These are phyloP conservation scores for Saiga tatarica DNA, from an alignment of 2,113 vertebrate genomes.

Conservation along the genomic window DNA sequence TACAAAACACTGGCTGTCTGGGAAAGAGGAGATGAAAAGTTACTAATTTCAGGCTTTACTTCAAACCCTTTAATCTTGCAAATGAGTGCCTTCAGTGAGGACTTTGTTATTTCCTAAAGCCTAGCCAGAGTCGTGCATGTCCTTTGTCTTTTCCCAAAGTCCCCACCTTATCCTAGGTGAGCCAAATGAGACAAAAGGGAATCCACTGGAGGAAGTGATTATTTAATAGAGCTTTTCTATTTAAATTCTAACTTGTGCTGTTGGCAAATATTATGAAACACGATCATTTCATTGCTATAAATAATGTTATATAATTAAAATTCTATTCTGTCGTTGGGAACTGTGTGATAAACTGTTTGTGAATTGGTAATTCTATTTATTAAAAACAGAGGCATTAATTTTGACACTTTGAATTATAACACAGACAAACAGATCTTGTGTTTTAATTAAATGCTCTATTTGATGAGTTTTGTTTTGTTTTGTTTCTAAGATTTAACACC, in stretches of 20 bases:
- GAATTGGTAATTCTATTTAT: conserved; percentile 84
- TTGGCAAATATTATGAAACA: conserved; percentile 53
- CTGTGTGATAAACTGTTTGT: conserved; percentile 83
- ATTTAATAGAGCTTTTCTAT: conserved; percentile 64
- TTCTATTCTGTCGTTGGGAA: conserved; percentile 71
- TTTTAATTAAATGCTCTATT: conserved; percentile 84
- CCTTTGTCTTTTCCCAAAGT: conserved; percentile 60
- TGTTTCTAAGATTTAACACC: conserved; percentile 75
- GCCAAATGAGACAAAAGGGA: conserved; percentile 56
- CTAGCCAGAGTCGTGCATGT: not conserved
- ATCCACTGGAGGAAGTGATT: not conserved
- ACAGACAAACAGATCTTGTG: conserved; percentile 80
- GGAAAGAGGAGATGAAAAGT: conserved; percentile 72
- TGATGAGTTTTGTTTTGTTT: conserved; percentile 75
- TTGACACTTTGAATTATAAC: conserved; percentile 82
- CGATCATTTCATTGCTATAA: conserved; percentile 66
- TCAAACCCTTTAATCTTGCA: conserved; percentile 78
- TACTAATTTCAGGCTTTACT: conserved; percentile 78
- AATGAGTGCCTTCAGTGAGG: conserved; percentile 46
- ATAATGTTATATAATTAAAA: conserved; percentile 82
- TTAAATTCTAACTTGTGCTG: conserved; percentile 56
- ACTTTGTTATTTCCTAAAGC: conserved; percentile 65
- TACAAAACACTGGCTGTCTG: conserved; percentile 65
- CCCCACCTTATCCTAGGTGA: conserved; percentile 71
- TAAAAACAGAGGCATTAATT: conserved; percentile 85